Conservation (phyloP, 2,888 invertebrate species). For the Galeopsomyia nigrocyanea region DNA sequence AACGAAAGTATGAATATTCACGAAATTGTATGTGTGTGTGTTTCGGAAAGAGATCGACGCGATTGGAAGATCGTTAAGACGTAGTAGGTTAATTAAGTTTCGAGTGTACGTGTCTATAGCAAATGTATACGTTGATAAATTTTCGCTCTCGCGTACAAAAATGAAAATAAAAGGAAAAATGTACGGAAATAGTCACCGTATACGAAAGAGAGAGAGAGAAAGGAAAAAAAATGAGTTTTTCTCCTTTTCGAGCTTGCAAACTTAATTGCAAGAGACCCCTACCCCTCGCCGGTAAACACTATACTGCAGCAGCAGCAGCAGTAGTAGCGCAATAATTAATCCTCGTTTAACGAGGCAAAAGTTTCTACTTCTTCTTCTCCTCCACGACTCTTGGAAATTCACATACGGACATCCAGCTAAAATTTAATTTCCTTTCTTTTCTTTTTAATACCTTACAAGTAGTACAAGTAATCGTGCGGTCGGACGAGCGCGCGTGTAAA, state of each 20-base stretch:
- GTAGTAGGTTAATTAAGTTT: constrained; percentile 29
- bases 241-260: too few relatives aligned
- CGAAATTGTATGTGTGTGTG: constrained; percentile 4
- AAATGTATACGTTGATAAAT: not conserved
- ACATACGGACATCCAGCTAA: too few relatives aligned
- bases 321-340: too few relatives aligned
- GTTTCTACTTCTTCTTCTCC: too few relatives aligned
- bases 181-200: constrained; percentile 48
- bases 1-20: constrained; percentile 61
- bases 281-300: too few relatives aligned
- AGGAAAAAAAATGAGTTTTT: not conserved
- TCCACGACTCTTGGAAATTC: too few relatives aligned
- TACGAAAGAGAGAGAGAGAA: constrained; percentile 8
- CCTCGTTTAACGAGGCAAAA: too few relatives aligned
- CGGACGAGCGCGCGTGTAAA: too few relatives aligned
- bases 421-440: too few relatives aligned
- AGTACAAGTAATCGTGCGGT: too few relatives aligned
- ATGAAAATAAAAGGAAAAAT: constrained; percentile 55
- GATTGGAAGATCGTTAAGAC: constrained; percentile 15
- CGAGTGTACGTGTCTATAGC: not conserved
- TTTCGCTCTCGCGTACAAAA: constrained; percentile 35
- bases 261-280: too few relatives aligned
- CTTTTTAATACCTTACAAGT: too few relatives aligned
- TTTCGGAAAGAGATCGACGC: not conserved
- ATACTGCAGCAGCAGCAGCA: constrained; percentile 7